phyloP scores from a whole-genome alignment of 2,888 invertebrate genomes.

The Ametastegia equiseti region DNA sequence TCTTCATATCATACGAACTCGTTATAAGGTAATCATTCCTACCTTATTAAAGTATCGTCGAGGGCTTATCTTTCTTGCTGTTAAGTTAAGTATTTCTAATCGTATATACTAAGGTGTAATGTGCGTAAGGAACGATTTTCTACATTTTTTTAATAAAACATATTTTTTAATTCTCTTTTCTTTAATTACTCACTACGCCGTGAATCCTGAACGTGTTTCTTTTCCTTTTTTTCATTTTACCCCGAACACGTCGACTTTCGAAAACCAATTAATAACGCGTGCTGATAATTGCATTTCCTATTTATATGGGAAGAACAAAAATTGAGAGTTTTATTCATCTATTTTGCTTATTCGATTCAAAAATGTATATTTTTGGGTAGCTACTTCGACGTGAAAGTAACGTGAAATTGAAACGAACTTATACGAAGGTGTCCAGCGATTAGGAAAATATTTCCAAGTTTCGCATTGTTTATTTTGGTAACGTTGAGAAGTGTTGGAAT shows the following conservation, averaged over 20 bases:
- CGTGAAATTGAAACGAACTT: neutral
- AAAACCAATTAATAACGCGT: neutral
- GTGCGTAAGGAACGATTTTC: neutral
- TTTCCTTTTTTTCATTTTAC: neutral
- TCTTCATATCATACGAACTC: neutral
- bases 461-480: neutral
- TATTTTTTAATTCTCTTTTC: neutral
- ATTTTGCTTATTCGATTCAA: slow-evolving; percentile 6
- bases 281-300: neutral
- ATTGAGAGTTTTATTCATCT: neutral
- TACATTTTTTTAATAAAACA: slow-evolving; percentile 12
- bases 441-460: neutral
- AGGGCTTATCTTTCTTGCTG: neutral
- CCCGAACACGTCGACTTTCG: neutral
- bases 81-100: neutral
- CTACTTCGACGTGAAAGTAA: neutral
- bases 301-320: neutral
- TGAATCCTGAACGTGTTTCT: neutral
- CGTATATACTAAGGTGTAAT: neutral
- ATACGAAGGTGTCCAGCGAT: neutral
- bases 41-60: neutral
- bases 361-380: slow-evolving; percentile 25
- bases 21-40: neutral
- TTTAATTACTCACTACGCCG: neutral
- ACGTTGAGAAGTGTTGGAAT: neutral